Percentiles rank a stretch among this genome's conserved stretches.
Conservation (phyloP, 2,888 invertebrate genomes). For the Anaspis maculata region DNA sequence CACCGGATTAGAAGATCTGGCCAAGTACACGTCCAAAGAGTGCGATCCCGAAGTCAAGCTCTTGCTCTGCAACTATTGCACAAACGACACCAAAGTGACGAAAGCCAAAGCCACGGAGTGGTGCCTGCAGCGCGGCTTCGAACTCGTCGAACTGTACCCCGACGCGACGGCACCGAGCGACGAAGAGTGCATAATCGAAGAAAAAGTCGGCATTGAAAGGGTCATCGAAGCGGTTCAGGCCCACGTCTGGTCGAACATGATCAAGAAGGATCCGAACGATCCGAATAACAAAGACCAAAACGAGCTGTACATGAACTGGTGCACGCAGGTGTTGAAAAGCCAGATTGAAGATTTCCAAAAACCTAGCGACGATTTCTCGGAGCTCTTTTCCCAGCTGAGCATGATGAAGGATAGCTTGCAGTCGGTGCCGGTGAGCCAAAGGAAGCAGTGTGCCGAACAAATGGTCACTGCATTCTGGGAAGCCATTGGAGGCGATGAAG, state of each 20-base stretch:
- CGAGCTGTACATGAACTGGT: constrained; percentile 1
- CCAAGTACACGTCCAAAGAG: constrained; percentile 32
- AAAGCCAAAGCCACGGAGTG: constrained; percentile 48
- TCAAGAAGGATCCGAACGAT: constrained; percentile 58
- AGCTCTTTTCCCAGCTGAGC: constrained; percentile 56
- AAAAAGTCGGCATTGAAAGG: constrained; percentile 57
- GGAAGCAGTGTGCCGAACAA: constrained; percentile 63
- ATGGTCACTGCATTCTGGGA: constrained; percentile 67
- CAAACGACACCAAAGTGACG: constrained; percentile 37
- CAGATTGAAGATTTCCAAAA: constrained; percentile 21
- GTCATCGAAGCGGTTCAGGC: constrained; percentile 63
- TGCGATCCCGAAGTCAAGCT: constrained; percentile 48
- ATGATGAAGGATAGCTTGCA: constrained; percentile 61
- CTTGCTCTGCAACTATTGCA: constrained; percentile 48
- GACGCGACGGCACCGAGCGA: constrained; percentile 29
- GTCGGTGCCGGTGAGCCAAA: constrained; percentile 52
- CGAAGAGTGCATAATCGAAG: constrained; percentile 45
- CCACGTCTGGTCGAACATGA: constrained; percentile 64
- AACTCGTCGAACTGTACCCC: constrained; percentile 58
- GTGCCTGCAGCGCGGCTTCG: constrained; percentile 61
- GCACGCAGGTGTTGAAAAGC: constrained; percentile 1
- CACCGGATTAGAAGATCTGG: constrained; percentile 37
- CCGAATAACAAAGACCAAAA: constrained; percentile 16
- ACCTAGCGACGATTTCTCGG: constrained; percentile 48
- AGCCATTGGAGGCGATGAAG: constrained; percentile 64